Evolutionary conservation across 1,140 invertebrate genomes (phyloP).

Genomic region (Bilobella aurantiaca): DNA sequence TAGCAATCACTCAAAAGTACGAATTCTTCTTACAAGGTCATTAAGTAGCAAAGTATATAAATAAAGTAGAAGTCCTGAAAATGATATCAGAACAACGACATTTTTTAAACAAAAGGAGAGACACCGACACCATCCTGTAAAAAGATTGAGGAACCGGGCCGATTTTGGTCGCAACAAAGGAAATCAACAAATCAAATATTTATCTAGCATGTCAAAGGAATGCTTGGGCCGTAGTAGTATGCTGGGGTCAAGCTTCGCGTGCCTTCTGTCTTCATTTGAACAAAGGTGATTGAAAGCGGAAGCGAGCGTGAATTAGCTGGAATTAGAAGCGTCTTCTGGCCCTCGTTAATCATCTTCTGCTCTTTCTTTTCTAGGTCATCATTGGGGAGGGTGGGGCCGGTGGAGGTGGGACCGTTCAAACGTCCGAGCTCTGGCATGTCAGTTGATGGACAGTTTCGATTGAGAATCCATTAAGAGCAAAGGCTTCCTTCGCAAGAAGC

Average conservation of each 20-base stretch:
- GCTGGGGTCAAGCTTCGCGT: background rate
- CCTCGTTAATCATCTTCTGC: background rate
- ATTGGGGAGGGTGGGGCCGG: background rate
- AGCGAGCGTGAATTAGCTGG: background rate
- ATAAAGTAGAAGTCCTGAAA: too few species aligned
- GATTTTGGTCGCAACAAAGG: too few species aligned
- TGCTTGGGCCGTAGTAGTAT: background rate
- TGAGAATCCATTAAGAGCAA: constrained; percentile 2
- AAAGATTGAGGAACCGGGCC: too few species aligned
- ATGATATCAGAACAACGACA: too few species aligned
- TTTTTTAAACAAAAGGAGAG: too few species aligned
- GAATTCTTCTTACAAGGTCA: too few species aligned
- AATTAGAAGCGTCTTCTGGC: constrained; percentile 7
- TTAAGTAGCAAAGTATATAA: too few species aligned
- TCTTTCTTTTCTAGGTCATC: background rate
- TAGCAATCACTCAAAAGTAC: too few species aligned
- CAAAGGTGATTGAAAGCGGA: background rate
- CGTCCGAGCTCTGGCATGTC: background rate
- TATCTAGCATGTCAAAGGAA: too few species aligned
- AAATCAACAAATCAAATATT: too few species aligned
- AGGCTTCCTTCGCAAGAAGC: background rate
- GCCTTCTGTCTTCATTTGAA: background rate
- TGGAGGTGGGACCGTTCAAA: background rate
- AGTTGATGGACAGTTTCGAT: constrained; percentile 4
- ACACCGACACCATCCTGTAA: too few species aligned